Evolutionary conservation across 1,140 invertebrate species (phyloP), one percentile per base, ranked within the genome.

Genomic region (Chymomyza costata): DNA sequence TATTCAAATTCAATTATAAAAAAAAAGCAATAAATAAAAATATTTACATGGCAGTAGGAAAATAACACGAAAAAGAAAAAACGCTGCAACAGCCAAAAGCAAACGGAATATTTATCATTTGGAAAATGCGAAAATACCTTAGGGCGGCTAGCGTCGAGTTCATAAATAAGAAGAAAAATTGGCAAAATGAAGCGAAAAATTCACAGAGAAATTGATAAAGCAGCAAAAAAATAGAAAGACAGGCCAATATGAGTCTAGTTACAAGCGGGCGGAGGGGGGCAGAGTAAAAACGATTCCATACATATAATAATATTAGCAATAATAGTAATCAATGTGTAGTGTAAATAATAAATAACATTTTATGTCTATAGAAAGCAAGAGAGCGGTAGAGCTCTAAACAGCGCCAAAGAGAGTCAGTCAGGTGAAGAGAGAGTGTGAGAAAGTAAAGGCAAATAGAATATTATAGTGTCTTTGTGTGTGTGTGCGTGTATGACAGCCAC

Each of bases 1-100:
- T 70, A 78, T 78, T 71, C 66, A 78, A 78, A 78, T 78, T 71
- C 71, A 78, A 78, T 78, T 76, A 76, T 59, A 52, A 78, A 63
- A 58, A 65, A 69, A n/a, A 55, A 14, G 53, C 57, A 69, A 76
- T 76, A 76, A 76, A 76, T 76, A 69, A 74, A 64, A 55, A 5
- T 25, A 25, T 25, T 25, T 25, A 3, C 8, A 62, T 45, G 46
- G 21, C 17, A 39, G 21, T 49, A 30, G 47, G 47, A 54, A 54
- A 66, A 17, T 28, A 45, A 35, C 32, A 38, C 38, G 39, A 0
- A n/a, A 11, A n/a, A 44, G 19, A 32, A 32, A 48, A 47, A 17
- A 6, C 14, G 13, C 25, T 13, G 11, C n/a, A 21, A 34, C 15
- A 10, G 45, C 1, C 43, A 14, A 21, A 10, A 48, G 13, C 54